phyloP scores from a whole-genome alignment of 2,888 invertebrate genomes.

The Coelinius sp. region DNA sequence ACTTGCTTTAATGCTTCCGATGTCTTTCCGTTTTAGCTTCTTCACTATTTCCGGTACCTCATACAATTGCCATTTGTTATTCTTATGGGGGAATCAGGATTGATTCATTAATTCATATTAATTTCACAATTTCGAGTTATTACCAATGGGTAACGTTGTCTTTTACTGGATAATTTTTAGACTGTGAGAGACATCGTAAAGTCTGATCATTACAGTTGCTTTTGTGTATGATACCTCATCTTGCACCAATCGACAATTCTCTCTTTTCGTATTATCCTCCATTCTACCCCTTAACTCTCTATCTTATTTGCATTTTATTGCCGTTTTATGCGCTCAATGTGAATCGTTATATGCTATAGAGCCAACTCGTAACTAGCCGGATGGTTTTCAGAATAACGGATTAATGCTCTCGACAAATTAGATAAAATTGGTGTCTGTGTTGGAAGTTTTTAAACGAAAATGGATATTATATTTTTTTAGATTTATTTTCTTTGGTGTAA shows the following conservation, averaged over 20 bases:
- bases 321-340: constrained; percentile 47
- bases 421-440: background rate
- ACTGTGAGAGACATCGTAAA: constrained; percentile 48
- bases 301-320: constrained; percentile 54
- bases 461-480: background rate
- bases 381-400: constrained; percentile 37
- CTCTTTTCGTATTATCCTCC: constrained; percentile 32
- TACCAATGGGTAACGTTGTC: constrained; percentile 11
- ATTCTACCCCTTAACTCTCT: constrained; percentile 18
- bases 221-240: constrained; percentile 12
- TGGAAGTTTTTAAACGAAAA: background rate
- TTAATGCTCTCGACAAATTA: constrained; percentile 30
- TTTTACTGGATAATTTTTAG: constrained; percentile 37
- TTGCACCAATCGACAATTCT: background rate
- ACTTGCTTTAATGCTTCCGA: constrained; percentile 35
- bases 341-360: constrained; percentile 35
- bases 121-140: background rate
- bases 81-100: background rate
- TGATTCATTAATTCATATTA: background rate
- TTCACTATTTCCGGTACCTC: constrained; percentile 17
- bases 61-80: constrained; percentile 11
- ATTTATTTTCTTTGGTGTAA: background rate
- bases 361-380: constrained; percentile 36
- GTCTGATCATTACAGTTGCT: constrained; percentile 48
- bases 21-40: constrained; percentile 23